Base-by-base conservation (phyloP, 2,797 vertebrate species). In the Pantherophis vulpinus region DNA sequence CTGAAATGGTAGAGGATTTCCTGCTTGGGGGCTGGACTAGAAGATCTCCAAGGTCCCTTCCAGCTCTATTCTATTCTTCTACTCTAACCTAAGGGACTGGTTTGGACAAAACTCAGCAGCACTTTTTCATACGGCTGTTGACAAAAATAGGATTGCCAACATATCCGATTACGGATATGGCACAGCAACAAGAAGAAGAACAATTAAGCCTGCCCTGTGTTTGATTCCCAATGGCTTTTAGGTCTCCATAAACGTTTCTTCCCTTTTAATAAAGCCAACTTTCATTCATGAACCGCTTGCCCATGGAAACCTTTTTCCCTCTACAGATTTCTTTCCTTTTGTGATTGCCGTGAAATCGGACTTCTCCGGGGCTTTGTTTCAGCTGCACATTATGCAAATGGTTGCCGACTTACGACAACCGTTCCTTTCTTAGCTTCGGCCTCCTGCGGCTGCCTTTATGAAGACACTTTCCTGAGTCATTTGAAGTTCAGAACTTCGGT, bases 361-460 rank as follows among this genome's bases (percentile, higher is more conserved):
- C 16, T 66, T 18, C 12, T 32, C 37, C 74, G 25, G 37, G 37
- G 20, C 37, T 94, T 86, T 18, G 88, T 95, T 96, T 93, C 61
- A 66, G 90, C 95, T 94, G 63, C 47, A 90, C 66, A 63, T 58
- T 91, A 74, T 94, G 63, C 54, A 90, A 66, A 63, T 58, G 89
- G 55, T 58, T 86, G 91, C 58, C 91, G 90, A 95, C 94, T 79
- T 58, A 95, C 20, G 74, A 91, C 55, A 96, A 95, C 88, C 94
- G 95, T 92, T 93, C 96, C 94, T 95, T 97, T 91, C 95, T 97
- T 91, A 94, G 95, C 87, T 93, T 94, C 94, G 93, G 94, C 94
- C 92, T 70, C 20, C 32, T 95, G 79, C n/a, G 91, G 86, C 94
- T 95, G 92, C 95, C 97, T 95, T 97, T 96, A 96, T 93, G 93